Percentiles rank a stretch among this genome's conserved stretches.
Conservation (phyloP, 2,113 vertebrate genomes). For the Apteryx owenii region DNA sequence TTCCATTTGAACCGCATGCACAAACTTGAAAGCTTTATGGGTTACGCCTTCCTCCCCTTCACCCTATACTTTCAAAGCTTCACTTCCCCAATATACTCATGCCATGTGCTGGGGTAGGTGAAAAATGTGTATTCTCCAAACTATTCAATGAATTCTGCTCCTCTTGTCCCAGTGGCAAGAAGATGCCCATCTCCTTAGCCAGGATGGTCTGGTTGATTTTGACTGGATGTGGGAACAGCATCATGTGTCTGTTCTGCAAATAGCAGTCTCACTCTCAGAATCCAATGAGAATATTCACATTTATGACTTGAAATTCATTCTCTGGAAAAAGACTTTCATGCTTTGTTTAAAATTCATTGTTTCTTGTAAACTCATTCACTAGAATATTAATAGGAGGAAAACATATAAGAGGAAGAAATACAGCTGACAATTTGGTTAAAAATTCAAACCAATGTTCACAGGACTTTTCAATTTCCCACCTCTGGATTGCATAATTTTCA, state of each 20-base stretch:
- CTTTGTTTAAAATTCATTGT: slow-evolving; percentile 67
- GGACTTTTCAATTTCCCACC: slow-evolving; percentile 52
- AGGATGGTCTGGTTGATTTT: neutral
- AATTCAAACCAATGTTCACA: slow-evolving; percentile 52
- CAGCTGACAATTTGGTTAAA: slow-evolving; percentile 65
- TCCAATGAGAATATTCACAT: neutral
- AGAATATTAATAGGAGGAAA: slow-evolving; percentile 62
- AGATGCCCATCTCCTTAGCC: neutral
- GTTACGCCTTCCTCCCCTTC: neutral
- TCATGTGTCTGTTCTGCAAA: neutral
- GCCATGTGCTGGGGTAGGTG: neutral
- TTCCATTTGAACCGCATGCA: neutral
- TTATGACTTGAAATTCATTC: slow-evolving; percentile 13
- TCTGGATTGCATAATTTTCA: slow-evolving; percentile 7
- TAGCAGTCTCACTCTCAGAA: neutral
- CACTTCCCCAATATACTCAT: neutral
- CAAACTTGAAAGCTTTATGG: neutral
- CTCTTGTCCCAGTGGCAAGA: neutral
- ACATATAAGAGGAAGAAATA: slow-evolving; percentile 45
- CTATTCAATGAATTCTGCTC: neutral
- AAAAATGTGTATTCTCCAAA: neutral
- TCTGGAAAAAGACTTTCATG: neutral
- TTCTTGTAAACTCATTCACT: slow-evolving; percentile 26
- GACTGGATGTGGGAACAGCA: neutral
- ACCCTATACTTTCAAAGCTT: neutral